Percentiles rank a stretch among this genome's conserved stretches.
Evolutionary conservation across 2,888 invertebrate genomes (phyloP).

Genomic region (Mythimna lalbum): DNA sequence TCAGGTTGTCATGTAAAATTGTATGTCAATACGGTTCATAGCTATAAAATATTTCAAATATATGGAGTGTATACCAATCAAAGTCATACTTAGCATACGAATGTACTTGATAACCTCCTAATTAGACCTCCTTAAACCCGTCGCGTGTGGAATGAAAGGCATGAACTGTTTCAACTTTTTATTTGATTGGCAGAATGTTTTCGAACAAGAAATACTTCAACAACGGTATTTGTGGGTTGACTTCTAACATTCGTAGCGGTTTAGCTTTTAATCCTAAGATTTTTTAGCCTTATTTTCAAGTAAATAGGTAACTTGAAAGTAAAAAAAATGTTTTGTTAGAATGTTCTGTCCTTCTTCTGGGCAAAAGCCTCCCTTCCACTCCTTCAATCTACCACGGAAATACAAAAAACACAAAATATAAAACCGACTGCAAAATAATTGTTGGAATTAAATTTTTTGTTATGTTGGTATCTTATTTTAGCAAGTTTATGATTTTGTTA

Average conservation of each 20-base stretch:
- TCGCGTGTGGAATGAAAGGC: slow-evolving; percentile 46
- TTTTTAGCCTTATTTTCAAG: slow-evolving; percentile 29
- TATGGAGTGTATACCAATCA: slow-evolving; percentile 17
- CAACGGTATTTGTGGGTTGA: slow-evolving; percentile 39
- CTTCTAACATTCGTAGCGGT: slow-evolving; percentile 34
- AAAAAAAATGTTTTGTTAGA: no score
- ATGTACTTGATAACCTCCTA: slow-evolving; percentile 40
- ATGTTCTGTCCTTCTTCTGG: no score
- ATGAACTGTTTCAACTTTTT: slow-evolving; percentile 55
- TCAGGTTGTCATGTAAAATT: slow-evolving; percentile 6
- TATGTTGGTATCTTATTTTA: no score
- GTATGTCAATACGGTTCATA: not conserved
- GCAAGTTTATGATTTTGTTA: no score
- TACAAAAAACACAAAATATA: no score
- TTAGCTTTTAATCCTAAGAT: slow-evolving; percentile 34
- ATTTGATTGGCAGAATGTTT: slow-evolving; percentile 49
- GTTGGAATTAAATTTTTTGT: no score
- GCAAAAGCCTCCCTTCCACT: no score
- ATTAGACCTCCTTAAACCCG: slow-evolving; percentile 39
- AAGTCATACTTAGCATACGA: slow-evolving; percentile 36
- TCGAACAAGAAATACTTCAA: slow-evolving; percentile 42
- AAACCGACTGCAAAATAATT: no score
- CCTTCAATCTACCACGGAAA: no score
- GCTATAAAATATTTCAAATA: slow-evolving; percentile 14
- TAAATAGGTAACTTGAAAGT: not conserved